Evolutionary conservation across 2,888 invertebrate genomes (phyloP), one percentile per base, ranked within the genome.

Genomic region (Chymomyza amoena): DNA sequence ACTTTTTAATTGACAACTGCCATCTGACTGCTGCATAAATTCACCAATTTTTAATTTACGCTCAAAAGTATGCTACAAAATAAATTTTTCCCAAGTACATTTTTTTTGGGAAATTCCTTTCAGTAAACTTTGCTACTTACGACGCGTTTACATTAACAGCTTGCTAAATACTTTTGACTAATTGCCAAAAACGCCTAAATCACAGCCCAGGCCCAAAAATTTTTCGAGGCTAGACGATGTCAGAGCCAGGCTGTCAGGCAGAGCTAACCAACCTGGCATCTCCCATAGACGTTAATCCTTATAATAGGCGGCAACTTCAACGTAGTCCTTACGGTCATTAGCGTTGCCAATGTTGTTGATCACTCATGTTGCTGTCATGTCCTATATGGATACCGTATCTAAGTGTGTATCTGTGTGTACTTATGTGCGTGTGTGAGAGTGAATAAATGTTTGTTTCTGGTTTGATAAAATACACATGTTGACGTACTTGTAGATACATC

Each of bases 311-410:
- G 39, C 39, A 13, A 13, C 39, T 45, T 45, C 39, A 45, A 45
- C 39, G 39, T 45, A 45, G 39, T 45, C 39, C 39, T 45, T 13
- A 13, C n/a, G 54, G 16, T 59, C 28, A 5, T 20, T 50, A 63
- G 25, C 57, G 59, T 69, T 68, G 60, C 62, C 62, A 66, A 66
- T 59, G 20, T 59, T 73, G 81, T 77, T 81, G 81, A 81, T 81
- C 78, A 79, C 70, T 79, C 75, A 79, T 72, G 72, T 68, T 56
- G 67, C 76, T 72, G 76, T 70, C 80, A 80, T 59, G 57, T 52
- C 51, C 1, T 59, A 28, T 45, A 13, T 45, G 13, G 10, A 13
- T 45, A 32, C 32, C 32, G 10, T 45, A 45, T 45, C 13, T 45
- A 13, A 13, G 39, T 45, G 13, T 10, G 39, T 45, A 13, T 10